These are phyloP conservation scores for Rhagoletis pomonella DNA, from an alignment of 1,140 invertebrate genomes.

Conservation along the genomic window DNA sequence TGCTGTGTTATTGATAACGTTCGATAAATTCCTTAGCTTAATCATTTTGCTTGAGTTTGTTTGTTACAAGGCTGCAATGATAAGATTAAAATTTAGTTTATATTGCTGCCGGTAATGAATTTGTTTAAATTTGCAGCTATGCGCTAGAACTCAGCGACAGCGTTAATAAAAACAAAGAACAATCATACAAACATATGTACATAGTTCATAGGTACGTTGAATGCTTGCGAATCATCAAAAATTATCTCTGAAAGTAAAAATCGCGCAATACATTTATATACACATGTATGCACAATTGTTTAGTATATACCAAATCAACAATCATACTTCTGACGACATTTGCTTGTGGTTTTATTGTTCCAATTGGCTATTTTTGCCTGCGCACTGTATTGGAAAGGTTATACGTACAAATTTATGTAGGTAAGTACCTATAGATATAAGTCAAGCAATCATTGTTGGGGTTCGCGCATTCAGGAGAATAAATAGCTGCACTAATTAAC, in stretches of 20 bases:
- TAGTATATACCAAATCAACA: not conserved
- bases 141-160: not conserved
- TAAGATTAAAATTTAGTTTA: not conserved
- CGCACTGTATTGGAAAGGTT: constrained; percentile 15
- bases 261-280: not conserved
- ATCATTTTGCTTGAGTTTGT: constrained; percentile 53
- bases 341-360: not conserved
- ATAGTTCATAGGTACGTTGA: not conserved
- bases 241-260: constrained; percentile 18
- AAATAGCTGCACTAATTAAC: not conserved
- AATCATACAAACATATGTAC: not conserved
- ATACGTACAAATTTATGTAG: not conserved
- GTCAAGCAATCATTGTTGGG: not conserved
- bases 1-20: constrained; percentile 55
- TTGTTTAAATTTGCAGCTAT: constrained; percentile 23
- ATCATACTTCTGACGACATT: constrained; percentile 4
- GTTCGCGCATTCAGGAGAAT: not conserved
- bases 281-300: not conserved
- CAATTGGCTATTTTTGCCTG: constrained; percentile 26
- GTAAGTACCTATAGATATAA: not conserved
- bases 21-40: constrained; percentile 54
- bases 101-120: not conserved
- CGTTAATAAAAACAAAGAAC: constrained; percentile 29
- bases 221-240: not conserved
- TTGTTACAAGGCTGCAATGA: constrained; percentile 33